Evolutionary conservation across 2,113 vertebrate species (phyloP).

Genomic region (Lepus europaeus): DNA sequence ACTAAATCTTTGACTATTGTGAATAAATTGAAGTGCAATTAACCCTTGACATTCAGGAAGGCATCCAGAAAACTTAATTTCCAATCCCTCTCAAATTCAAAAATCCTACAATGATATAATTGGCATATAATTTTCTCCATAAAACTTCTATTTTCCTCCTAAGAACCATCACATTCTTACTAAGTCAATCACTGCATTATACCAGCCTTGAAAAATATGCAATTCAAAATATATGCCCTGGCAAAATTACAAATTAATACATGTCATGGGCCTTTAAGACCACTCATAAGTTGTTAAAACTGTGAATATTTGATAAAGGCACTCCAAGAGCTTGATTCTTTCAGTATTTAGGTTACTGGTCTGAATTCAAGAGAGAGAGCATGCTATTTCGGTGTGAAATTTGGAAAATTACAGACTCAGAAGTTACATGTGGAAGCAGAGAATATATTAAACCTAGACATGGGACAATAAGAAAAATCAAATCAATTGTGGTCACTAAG

Average conservation of each 20-base stretch:
- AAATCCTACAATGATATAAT: constrained; percentile 52
- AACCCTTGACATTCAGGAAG: constrained; percentile 40
- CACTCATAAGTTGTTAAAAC: constrained; percentile 57
- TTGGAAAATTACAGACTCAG: constrained; percentile 18
- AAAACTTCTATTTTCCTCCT: constrained; percentile 60
- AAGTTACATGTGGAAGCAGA: not conserved
- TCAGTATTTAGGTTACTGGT: constrained; percentile 49
- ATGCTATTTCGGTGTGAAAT: not conserved
- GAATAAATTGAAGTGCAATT: constrained; percentile 1
- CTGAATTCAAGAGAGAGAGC: not conserved
- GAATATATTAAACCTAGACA: not conserved
- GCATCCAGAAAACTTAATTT: constrained; percentile 3
- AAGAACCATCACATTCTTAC: constrained; percentile 54
- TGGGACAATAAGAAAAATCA: not conserved
- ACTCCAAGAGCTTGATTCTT: constrained; percentile 17
- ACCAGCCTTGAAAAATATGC: constrained; percentile 39
- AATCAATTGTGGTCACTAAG: not conserved
- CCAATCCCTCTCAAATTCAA: not conserved
- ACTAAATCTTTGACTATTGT: constrained; percentile 22
- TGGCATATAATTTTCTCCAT: constrained; percentile 47
- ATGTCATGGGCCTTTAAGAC: constrained; percentile 54
- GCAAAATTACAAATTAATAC: constrained; percentile 74
- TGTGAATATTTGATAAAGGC: constrained; percentile 51
- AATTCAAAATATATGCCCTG: constrained; percentile 68
- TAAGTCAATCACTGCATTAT: constrained; percentile 33